Conservation (phyloP, 2,888 invertebrate genomes). For the Cataglyphis albicans region DNA sequence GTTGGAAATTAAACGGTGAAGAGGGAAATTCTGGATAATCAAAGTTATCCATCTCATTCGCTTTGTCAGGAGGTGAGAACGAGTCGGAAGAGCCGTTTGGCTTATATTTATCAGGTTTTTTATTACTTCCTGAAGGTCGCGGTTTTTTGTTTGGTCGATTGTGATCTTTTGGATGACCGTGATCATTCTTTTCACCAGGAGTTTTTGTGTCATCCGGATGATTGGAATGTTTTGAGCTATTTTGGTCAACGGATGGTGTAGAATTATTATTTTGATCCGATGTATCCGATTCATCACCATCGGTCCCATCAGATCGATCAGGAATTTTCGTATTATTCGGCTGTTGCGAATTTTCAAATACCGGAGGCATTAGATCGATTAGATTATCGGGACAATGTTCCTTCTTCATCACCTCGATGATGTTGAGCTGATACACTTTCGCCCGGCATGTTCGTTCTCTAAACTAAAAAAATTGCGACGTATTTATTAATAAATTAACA, state of each 20-base stretch:
- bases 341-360: neutral
- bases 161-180: neutral
- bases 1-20: neutral
- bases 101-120: neutral
- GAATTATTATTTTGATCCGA: neutral
- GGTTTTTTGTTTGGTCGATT: neutral
- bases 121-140: neutral
- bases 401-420: slow-evolving; percentile 79
- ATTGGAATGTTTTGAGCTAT: neutral
- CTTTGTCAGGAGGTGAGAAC: neutral
- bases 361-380: neutral
- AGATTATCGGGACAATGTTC: slow-evolving; percentile 80
- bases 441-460: slow-evolving; percentile 80
- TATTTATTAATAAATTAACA: neutral
- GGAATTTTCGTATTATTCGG: neutral
- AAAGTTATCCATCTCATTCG: neutral
- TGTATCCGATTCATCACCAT: neutral
- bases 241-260: neutral
- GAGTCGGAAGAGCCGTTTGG: neutral
- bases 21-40: neutral
- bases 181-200: neutral
- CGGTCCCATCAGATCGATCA: neutral
- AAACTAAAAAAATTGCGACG: slow-evolving; percentile 73
- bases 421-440: slow-evolving; percentile 80
- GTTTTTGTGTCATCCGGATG: neutral